phyloP scores from a whole-genome alignment of 30 jellyfish, hydroid and myxozoan genomes.

The Haliclystus octoradiatus region DNA sequence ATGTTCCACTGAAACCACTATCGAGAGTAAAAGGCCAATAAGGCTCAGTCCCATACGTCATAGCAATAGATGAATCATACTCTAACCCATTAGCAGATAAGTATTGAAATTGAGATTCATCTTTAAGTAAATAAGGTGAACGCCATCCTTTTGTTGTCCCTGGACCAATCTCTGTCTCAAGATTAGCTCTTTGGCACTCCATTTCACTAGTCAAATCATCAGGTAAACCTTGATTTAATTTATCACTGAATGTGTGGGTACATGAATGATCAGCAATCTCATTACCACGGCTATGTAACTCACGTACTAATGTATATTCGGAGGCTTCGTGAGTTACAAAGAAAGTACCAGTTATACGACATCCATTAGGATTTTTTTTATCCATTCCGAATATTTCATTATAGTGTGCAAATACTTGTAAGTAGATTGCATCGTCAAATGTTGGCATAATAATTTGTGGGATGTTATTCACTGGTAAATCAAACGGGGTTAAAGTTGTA shows the following conservation, averaged over 20 bases:
- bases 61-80: constrained; percentile 65
- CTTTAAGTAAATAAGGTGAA: constrained; percentile 58
- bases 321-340: constrained; percentile 60
- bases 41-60: constrained; percentile 8
- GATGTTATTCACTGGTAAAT: constrained; percentile 26
- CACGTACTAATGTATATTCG: constrained; percentile 32
- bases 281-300: neutral
- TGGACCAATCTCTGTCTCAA: neutral
- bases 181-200: constrained; percentile 17
- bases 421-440: constrained; percentile 60
- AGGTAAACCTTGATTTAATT: constrained; percentile 53
- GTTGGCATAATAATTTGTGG: constrained; percentile 71
- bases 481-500: constrained; percentile 54
- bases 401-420: constrained; percentile 12
- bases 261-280: constrained; percentile 74
- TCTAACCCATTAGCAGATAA: constrained; percentile 12
- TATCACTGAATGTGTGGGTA: constrained; percentile 45
- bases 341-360: constrained; percentile 77
- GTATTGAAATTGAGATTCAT: constrained; percentile 38
- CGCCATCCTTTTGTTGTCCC: constrained; percentile 50
- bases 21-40: constrained; percentile 87
- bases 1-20: constrained; percentile 29
- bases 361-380: constrained; percentile 67
- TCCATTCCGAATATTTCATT: constrained; percentile 12
- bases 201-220: constrained; percentile 51